phyloP scores from a whole-genome alignment of 2,113 vertebrate genomes.

The Indri indri region DNA sequence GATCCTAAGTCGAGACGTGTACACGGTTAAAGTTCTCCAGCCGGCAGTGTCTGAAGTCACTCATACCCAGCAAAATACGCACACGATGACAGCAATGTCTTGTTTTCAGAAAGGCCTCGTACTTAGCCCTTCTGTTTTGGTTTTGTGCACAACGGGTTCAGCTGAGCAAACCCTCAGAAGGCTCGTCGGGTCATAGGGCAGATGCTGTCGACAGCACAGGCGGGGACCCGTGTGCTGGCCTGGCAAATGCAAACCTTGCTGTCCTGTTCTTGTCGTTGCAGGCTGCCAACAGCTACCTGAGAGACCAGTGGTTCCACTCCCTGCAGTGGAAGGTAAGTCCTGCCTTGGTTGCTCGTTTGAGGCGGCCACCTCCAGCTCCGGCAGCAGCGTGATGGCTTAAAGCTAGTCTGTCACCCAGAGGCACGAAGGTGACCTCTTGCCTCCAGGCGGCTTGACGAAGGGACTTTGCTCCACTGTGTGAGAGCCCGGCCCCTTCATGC shows the following conservation, averaged over 20 bases:
- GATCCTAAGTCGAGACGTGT: rapidly evolving
- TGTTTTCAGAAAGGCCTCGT: background rate
- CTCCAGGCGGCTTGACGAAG: background rate
- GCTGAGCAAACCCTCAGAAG: background rate
- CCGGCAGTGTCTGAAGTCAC: background rate
- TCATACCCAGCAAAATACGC: background rate
- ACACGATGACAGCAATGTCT: rapidly evolving
- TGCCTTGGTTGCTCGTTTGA: rapidly evolving
- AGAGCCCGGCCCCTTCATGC: background rate
- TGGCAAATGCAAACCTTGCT: background rate
- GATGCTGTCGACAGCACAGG: rapidly evolving
- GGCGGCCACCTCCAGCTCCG: rapidly evolving
- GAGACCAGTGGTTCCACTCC: constrained; percentile 99
- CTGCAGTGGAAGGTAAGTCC: constrained; percentile 98
- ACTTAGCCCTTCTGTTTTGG: background rate
- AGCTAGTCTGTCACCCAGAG: background rate
- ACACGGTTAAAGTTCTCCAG: background rate
- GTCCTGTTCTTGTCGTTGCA: constrained; percentile 79
- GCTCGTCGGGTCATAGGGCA: background rate
- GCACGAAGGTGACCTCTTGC: rapidly evolving
- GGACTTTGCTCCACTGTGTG: background rate
- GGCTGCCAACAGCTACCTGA: constrained; percentile 99
- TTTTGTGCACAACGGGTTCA: background rate
- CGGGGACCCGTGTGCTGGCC: background rate
- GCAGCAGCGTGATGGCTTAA: rapidly evolving